Conservation (phyloP, 2,888 invertebrate genomes). For the Buathra laborator region DNA sequence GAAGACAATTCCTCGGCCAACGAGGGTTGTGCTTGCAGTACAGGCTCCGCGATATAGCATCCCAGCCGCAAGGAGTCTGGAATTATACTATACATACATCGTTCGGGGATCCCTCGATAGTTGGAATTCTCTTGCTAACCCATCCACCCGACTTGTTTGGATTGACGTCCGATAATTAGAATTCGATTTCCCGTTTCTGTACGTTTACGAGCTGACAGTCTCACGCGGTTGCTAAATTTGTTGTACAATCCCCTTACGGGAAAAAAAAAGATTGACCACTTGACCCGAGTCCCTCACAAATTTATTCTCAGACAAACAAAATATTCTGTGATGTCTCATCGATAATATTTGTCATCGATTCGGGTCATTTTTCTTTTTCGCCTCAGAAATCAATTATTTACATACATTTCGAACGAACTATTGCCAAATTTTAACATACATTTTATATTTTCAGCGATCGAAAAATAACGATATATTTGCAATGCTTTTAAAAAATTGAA, state of each 20-base stretch:
- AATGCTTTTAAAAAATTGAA: no score
- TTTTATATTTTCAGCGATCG: no score
- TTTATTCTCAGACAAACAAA: no score
- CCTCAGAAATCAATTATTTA: no score
- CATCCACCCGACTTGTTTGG: constrained; percentile 19
- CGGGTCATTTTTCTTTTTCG: no score
- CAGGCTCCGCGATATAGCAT: not conserved
- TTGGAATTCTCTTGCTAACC: constrained; percentile 1
- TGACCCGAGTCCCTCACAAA: no score
- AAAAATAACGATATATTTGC: no score
- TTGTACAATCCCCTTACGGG: not conserved
- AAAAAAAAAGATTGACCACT: no score
- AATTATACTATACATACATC: constrained; percentile 24
- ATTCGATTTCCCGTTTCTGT: constrained; percentile 45
- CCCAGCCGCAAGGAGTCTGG: constrained; percentile 1
- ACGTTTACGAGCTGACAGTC: constrained; percentile 23
- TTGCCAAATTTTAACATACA: no score
- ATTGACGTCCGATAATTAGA: constrained; percentile 58
- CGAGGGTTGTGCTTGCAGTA: constrained; percentile 23
- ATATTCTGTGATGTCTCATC: no score
- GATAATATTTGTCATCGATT: no score
- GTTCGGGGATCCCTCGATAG: constrained; percentile 8
- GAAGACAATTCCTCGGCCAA: constrained; percentile 13
- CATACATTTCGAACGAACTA: no score
- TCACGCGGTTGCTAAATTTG: constrained; percentile 10